phyloP scores from a whole-genome alignment of 2,888 invertebrate genomes.

The Herminia tarsipennalis region DNA sequence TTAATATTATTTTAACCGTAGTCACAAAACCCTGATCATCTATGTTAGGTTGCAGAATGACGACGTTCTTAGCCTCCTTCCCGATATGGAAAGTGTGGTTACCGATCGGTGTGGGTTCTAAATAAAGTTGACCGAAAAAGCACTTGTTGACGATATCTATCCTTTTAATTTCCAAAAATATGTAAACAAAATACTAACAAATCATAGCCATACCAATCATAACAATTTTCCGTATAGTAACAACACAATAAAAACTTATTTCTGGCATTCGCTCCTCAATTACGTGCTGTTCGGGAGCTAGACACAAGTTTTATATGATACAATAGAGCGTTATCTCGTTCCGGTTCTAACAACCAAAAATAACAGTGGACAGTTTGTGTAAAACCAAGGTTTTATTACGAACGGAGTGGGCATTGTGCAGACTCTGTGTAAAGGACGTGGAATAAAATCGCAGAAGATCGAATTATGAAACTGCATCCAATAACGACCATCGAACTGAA shows the following conservation, averaged over 20 bases:
- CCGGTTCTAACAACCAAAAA: conserved; percentile 41
- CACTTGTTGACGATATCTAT: too few relatives aligned
- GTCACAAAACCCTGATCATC: too few relatives aligned
- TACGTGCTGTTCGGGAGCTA: conserved; percentile 6
- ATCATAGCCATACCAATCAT: conserved; percentile 5
- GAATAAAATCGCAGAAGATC: too few relatives aligned
- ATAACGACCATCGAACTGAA: too few relatives aligned
- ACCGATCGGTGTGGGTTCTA: conserved; percentile 84
- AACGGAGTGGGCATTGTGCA: too few relatives aligned
- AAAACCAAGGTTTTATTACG: too few relatives aligned
- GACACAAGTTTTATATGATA: conserved; percentile 15
- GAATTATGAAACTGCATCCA: too few relatives aligned
- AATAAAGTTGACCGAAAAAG: too few relatives aligned
- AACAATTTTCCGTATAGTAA: conserved; percentile 5
- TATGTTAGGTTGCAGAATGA: too few relatives aligned
- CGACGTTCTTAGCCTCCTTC: conserved; percentile 85
- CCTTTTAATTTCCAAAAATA: neutral
- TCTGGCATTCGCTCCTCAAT: conserved; percentile 5
- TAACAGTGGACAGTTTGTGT: too few relatives aligned
- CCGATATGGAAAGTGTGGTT: conserved; percentile 87
- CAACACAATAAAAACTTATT: conserved; percentile 13
- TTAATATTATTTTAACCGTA: too few relatives aligned
- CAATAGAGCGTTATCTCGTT: conserved; percentile 22
- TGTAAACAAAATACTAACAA: neutral
- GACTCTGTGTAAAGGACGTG: too few relatives aligned